phyloP scores from a whole-genome alignment of 2,888 invertebrate genomes.

The Carpatolechia fugitivella region DNA sequence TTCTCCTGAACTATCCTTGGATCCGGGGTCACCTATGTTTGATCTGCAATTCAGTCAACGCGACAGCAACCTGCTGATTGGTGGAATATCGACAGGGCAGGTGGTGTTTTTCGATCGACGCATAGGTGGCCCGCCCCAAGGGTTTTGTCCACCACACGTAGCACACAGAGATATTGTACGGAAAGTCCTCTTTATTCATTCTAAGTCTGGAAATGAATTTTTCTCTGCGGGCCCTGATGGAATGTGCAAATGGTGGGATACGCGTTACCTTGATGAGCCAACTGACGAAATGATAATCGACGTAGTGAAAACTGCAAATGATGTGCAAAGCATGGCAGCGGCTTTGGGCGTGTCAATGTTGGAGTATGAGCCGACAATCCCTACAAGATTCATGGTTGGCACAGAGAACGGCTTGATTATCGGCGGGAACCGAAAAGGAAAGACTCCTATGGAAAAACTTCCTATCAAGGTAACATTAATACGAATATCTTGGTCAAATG shows the following conservation, averaged over 20 bases:
- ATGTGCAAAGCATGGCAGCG: slow-evolving; percentile 72
- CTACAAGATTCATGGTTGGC: slow-evolving; percentile 86
- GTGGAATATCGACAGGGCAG: slow-evolving; percentile 84
- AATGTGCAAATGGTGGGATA: slow-evolving; percentile 90
- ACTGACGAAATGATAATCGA: slow-evolving; percentile 83
- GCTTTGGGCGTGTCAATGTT: slow-evolving; percentile 81
- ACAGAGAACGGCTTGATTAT: slow-evolving; percentile 83
- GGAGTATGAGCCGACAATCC: slow-evolving; percentile 86
- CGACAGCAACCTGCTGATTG: slow-evolving; percentile 83
- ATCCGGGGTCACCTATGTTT: slow-evolving; percentile 84
- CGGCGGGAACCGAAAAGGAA: slow-evolving; percentile 85
- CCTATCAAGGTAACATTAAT: slow-evolving; percentile 69
- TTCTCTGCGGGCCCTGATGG: slow-evolving; percentile 96
- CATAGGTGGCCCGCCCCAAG: slow-evolving; percentile 84
- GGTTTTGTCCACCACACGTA: slow-evolving; percentile 85
- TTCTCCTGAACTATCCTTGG: slow-evolving; percentile 83
- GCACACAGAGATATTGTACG: slow-evolving; percentile 93
- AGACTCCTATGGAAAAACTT: slow-evolving; percentile 82
- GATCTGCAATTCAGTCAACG: slow-evolving; percentile 92
- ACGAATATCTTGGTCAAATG: background rate
- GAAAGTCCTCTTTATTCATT: slow-evolving; percentile 91
- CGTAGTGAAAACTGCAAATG: slow-evolving; percentile 73
- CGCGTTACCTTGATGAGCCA: slow-evolving; percentile 81
- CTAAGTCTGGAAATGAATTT: slow-evolving; percentile 95
- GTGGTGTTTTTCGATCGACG: slow-evolving; percentile 88